phyloP scores from a whole-genome alignment of 2,113 vertebrate genomes.

The Zapus hudsonius region DNA sequence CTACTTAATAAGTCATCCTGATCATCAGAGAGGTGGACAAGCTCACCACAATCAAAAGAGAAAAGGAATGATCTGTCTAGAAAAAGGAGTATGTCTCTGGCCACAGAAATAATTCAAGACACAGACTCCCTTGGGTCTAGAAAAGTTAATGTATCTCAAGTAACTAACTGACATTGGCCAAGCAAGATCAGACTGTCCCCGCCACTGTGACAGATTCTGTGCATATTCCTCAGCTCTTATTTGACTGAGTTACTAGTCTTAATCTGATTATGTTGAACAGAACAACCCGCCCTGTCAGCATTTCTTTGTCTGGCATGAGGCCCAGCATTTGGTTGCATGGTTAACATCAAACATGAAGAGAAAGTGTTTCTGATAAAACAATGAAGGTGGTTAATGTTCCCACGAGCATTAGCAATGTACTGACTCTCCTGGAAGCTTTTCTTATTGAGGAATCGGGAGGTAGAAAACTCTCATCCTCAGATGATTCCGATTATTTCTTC shows the following conservation, averaged over 20 bases:
- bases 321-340: not conserved
- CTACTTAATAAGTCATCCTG: conserved; percentile 20
- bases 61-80: not conserved
- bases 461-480: not conserved
- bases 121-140: not conserved
- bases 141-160: conserved; percentile 37
- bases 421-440: not conserved
- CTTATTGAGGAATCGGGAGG: not conserved
- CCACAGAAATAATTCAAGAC: conserved; percentile 36
- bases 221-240: not conserved
- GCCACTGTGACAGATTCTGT: not conserved
- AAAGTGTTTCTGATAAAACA: conserved; percentile 45
- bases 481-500: not conserved
- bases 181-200: conserved; percentile 16
- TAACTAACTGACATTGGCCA: conserved; percentile 27
- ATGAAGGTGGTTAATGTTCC: not conserved
- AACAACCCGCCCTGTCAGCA: not conserved
- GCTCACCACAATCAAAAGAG: not conserved
- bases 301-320: not conserved
- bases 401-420: not conserved
- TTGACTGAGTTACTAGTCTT: not conserved
- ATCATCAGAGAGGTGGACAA: not conserved
- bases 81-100: not conserved
- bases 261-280: conserved; percentile 29
- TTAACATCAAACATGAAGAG: conserved; percentile 21